A percentile compares a stretch with the other conserved stretches of the same genome.
These are phyloP conservation scores for Tribolium castaneum DNA, from an alignment of 1,140 invertebrate species.

Conservation along the genomic window DNA sequence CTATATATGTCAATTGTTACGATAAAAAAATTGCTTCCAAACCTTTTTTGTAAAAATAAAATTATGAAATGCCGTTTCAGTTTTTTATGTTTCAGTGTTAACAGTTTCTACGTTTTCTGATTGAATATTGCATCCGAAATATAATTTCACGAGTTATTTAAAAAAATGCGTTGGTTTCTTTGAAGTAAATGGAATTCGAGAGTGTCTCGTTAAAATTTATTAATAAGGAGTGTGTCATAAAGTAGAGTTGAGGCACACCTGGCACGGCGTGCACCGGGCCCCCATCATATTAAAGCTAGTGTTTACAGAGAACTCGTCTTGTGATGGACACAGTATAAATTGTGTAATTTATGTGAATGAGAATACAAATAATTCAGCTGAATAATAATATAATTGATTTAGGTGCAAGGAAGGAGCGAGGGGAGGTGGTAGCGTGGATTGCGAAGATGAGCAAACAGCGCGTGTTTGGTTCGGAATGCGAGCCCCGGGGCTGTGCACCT, in stretches of 20 bases:
- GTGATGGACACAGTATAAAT: conserved; percentile 35
- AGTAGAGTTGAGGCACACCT: neutral
- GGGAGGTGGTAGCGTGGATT: conserved; percentile 40
- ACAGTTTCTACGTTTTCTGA: too few relatives aligned
- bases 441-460: conserved; percentile 58
- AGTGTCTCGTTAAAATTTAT: neutral
- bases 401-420: neutral
- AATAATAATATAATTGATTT: conserved; percentile 23
- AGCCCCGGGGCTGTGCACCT: conserved; percentile 58
- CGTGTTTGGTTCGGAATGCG: conserved; percentile 61
- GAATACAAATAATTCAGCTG: conserved; percentile 27
- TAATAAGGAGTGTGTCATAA: conserved; percentile 18
- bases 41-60: too few relatives aligned
- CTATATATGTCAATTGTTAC: too few relatives aligned
- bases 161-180: neutral
- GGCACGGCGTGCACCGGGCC: neutral
- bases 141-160: too few relatives aligned
- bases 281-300: neutral
- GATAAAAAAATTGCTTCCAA: too few relatives aligned
- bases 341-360: conserved; percentile 34
- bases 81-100: too few relatives aligned
- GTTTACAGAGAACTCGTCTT: conserved; percentile 21
- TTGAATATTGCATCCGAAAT: too few relatives aligned
- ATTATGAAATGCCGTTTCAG: too few relatives aligned
- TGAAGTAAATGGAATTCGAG: neutral